Base-by-base conservation (phyloP, 2,797 vertebrate genomes). In the Menidia menidia region DNA sequence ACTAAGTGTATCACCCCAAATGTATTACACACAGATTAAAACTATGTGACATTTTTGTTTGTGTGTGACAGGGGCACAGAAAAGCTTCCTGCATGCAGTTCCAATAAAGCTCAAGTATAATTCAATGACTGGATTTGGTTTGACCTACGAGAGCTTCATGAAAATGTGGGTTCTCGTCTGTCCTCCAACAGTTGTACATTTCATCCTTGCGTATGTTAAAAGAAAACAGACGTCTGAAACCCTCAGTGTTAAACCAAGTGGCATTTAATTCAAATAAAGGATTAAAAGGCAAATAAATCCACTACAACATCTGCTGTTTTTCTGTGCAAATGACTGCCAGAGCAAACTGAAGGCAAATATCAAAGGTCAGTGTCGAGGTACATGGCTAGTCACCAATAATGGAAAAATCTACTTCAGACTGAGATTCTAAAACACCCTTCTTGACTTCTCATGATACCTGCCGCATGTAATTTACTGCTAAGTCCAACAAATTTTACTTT, bases 241-340 rank as follows among this genome's bases (percentile, higher is more conserved):
- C 10, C 8, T 65, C 6, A 12, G n/a, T 70, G 60, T 81, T 78
- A 80, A 44, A 70, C 13, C 60, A 80, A 75, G 59, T 75, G 56
- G 9, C 64, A 44, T 89, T 92, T 89, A 90, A 91, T 91, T 53
- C 81, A 84, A 89, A 85, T 68, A 3, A 81, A 71, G 16, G 25
- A 65, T 82, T 64, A 78, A 85, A 89, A 82, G 56, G 64, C 70
- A 75, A 83, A 72, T 12, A 71, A 84, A 78, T 64, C 11, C 32
- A 75, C 59, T 72, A 63, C 83, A 79, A 70, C 74, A 39, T 73
- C 41, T 39, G 33, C 62, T 77, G 16, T 68, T 47, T 68, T 52
- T 78, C 47, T 80, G 83, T 90, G 78, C 78, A 88, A 89, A 87
- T 65, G 48, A 71, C 62, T 59, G 78, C 84, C 67, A 33, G 50